Conservation (phyloP, 2,797 vertebrate species). For the Betta splendens region DNA sequence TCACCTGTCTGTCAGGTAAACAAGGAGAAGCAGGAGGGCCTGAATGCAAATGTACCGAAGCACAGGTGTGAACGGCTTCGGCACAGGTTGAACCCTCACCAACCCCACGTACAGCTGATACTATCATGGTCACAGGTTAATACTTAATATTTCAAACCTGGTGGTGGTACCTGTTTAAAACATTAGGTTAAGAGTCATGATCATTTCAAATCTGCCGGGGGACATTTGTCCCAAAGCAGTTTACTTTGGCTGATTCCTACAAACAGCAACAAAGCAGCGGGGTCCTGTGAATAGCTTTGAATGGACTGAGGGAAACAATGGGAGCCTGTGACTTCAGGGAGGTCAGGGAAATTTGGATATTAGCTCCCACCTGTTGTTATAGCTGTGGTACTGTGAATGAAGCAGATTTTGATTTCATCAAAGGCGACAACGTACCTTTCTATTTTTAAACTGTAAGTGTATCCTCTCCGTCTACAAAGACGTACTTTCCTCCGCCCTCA, state of each 20-base stretch:
- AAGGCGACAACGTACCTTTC: neutral
- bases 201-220: too few species aligned
- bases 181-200: too few species aligned
- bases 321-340: slow-evolving; percentile 42
- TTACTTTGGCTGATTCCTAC: neutral
- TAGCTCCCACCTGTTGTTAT: slow-evolving; percentile 20
- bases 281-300: slow-evolving; percentile 41
- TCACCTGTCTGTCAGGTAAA: slow-evolving; percentile 31
- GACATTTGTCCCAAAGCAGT: neutral
- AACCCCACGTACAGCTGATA: neutral
- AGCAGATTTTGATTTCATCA: slow-evolving; percentile 38
- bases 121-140: neutral
- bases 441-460: neutral
- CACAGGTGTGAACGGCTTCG: slow-evolving; percentile 26
- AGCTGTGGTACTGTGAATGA: slow-evolving; percentile 24
- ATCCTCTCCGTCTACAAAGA: neutral
- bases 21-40: slow-evolving; percentile 31
- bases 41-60: slow-evolving; percentile 54
- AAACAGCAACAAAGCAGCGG: slow-evolving; percentile 33
- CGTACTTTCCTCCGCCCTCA: neutral
- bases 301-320: slow-evolving; percentile 62
- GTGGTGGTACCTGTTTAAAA: too few species aligned
- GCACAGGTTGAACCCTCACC: slow-evolving; percentile 10
- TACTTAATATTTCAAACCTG: neutral
- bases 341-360: slow-evolving; percentile 30